These are phyloP conservation scores for Abrostola tripartita DNA, from an alignment of 2,888 invertebrate species.

Conservation along the genomic window DNA sequence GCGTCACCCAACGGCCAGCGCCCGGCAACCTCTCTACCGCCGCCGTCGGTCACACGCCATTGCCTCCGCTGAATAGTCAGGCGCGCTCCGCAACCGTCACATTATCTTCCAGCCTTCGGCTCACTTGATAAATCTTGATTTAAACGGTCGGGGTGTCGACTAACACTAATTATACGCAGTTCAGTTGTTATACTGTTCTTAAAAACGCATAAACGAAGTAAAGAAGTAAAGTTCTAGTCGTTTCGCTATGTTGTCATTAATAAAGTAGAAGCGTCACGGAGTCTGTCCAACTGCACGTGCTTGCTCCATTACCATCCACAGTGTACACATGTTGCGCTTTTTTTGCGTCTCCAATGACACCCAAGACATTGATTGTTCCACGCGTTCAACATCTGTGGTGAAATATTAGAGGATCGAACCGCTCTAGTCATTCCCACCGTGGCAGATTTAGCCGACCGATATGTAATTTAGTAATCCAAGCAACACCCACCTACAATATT, in stretches of 20 bases:
- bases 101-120: constrained; percentile 73
- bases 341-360: constrained; percentile 73
- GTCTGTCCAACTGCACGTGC: constrained; percentile 75
- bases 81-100: constrained; percentile 72
- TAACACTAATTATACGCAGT: constrained; percentile 66
- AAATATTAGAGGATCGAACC: constrained; percentile 73
- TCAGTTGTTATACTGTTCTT: constrained; percentile 42
- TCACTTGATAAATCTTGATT: constrained; percentile 74
- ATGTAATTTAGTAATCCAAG: constrained; percentile 77
- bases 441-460: constrained; percentile 73
- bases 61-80: constrained; percentile 83
- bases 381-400: constrained; percentile 75
- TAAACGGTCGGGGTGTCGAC: constrained; percentile 68
- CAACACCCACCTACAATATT: constrained; percentile 80
- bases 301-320: constrained; percentile 63
- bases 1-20: constrained; percentile 76
- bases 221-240: constrained; percentile 42
- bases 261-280: constrained; percentile 65
- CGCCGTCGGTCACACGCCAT: constrained; percentile 85
- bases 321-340: constrained; percentile 77
- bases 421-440: constrained; percentile 64
- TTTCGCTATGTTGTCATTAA: constrained; percentile 61
- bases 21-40: constrained; percentile 78
- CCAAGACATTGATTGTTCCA: constrained; percentile 77
- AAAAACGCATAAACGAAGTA: constrained; percentile 35